phyloP scores from a whole-genome alignment of 2,113 vertebrate species.

The Zapornia atra region DNA sequence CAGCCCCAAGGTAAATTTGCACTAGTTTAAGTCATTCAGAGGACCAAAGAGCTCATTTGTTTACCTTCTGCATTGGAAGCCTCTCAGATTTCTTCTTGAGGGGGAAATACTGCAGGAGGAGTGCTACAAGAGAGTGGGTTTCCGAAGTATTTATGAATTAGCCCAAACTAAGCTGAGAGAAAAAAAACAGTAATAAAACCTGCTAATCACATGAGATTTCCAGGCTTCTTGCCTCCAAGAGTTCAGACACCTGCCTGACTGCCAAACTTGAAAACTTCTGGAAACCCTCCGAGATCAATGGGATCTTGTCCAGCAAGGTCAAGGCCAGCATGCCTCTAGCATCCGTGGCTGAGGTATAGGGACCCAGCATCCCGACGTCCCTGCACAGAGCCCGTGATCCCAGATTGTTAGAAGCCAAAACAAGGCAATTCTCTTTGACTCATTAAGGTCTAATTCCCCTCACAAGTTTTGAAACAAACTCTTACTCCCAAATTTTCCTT shows the following conservation, averaged over 20 bases:
- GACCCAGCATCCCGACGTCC: accelerated
- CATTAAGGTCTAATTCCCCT: neutral
- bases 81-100: neutral
- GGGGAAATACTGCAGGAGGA: neutral
- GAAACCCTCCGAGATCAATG: neutral
- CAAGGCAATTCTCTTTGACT: neutral
- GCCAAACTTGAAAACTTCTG: neutral
- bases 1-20: neutral
- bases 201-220: neutral
- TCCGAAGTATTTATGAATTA: neutral
- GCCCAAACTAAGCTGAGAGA: neutral
- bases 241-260: neutral
- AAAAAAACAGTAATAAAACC: neutral
- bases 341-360: accelerated
- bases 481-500: neutral
- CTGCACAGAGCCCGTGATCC: neutral
- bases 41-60: neutral
- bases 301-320: neutral
- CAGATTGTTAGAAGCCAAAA: neutral
- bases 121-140: neutral
- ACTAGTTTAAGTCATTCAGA: neutral
- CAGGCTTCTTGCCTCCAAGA: neutral
- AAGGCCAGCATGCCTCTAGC: accelerated
- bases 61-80: neutral
- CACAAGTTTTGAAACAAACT: neutral